Evolutionary conservation across 2,113 vertebrate genomes (phyloP), one percentile per base, ranked within the genome.

Genomic region (Scytalopus superciliaris): DNA sequence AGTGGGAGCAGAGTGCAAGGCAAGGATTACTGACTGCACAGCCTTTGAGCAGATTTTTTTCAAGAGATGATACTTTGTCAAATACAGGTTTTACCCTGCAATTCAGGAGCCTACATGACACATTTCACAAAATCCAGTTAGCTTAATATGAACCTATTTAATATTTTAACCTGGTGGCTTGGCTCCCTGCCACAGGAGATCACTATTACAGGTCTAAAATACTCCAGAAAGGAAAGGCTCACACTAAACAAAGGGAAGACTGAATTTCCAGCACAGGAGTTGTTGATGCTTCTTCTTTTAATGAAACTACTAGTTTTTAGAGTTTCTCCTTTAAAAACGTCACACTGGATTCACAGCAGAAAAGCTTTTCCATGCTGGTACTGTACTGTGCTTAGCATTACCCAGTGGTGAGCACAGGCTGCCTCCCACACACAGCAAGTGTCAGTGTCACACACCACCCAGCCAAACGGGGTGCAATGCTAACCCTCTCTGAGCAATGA

Each of bases 391-490:
- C 45, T 73, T 8, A 12, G 14, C 2, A 13, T 22, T 12, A 24
- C 18, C 3, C 60, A 10, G 28, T 0, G 3, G 28, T 15, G 53
- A 60, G 40, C 55, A 33, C 0, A 0, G 80, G 33, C 14, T 19
- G 11, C 13, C 35, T 49, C 25, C 18, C 59, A 77, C 28, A 53
- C 0, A 0, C 70, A 44, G 50, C 25, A 14, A 68, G 40, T 2
- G 13, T 17, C 9, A 3, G 25, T 31, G 37, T 37, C 6, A 56
- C 76, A 16, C 50, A 84, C 50, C 87, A 76, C 40, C 72, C 90
- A 85, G 11, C 9, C 45, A 37, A 45, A 19, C 2, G 33, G 37
- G 67, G 19, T 39, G 72, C 59, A 79, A 45, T 44, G 18, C 31
- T 11, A 44, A 2, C 8, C 23, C 19, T 59, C 19, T 63, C 67